These are phyloP conservation scores for Psilopogon haemacephalus DNA, from an alignment of 2,113 vertebrate genomes.

Conservation along the genomic window DNA sequence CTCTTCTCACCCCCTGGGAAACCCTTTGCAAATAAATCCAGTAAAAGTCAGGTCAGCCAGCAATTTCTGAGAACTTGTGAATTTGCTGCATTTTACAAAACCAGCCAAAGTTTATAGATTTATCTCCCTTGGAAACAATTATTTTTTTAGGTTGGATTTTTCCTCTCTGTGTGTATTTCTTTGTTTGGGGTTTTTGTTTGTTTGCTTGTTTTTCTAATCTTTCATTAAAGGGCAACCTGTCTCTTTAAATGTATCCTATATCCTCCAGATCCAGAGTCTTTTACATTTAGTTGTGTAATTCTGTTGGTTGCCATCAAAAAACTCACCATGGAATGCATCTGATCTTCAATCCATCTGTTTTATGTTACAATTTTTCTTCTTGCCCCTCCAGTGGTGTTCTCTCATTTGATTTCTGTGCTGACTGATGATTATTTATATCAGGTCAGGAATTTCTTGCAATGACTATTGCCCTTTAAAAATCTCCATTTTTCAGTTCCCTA, in stretches of 20 bases:
- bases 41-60: not conserved
- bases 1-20: not conserved
- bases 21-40: not conserved
- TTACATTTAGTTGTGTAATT: not conserved
- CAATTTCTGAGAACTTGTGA: not conserved
- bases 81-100: not conserved
- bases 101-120: not conserved
- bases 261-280: not conserved
- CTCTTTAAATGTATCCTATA: not conserved
- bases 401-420: not conserved
- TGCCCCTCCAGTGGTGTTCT: not conserved
- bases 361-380: not conserved
- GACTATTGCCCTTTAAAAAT: constrained; percentile 33
- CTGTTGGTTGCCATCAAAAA: not conserved
- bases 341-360: not conserved
- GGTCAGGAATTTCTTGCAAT: constrained; percentile 11
- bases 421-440: constrained; percentile 8
- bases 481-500: too few relatives aligned
- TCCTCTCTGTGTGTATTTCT: not conserved
- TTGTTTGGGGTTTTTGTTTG: not conserved
- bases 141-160: not conserved
- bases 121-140: not conserved
- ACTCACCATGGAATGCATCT: not conserved
- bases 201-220: not conserved
- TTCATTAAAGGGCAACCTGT: not conserved